phyloP scores from a whole-genome alignment of 1,140 invertebrate genomes.

The Caenorhabditis tropicalis region DNA sequence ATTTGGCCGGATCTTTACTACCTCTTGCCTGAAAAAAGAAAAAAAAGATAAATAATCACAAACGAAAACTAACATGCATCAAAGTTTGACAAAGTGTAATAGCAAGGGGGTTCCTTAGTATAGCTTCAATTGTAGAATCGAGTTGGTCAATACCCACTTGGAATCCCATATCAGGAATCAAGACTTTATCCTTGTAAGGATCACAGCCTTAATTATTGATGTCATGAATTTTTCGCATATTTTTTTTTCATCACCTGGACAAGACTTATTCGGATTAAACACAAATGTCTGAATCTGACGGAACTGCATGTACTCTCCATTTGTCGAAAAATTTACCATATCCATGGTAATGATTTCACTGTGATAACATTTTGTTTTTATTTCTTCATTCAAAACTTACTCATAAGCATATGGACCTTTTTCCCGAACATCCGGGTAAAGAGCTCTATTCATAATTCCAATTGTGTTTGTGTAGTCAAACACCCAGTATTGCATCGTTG shows the following conservation, averaged over 20 bases:
- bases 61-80: neutral
- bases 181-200: slow-evolving; percentile 49
- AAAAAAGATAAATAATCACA: no score
- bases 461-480: slow-evolving; percentile 55
- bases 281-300: slow-evolving; percentile 32
- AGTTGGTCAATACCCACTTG: slow-evolving; percentile 18
- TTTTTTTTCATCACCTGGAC: neutral
- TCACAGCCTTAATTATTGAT: slow-evolving; percentile 12
- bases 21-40: neutral
- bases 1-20: no score
- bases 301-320: slow-evolving; percentile 49
- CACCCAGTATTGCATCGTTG: slow-evolving; percentile 47
- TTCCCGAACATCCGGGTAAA: slow-evolving; percentile 51
- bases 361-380: neutral
- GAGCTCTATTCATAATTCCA: slow-evolving; percentile 53
- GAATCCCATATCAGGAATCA: slow-evolving; percentile 51
- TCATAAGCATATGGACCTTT: slow-evolving; percentile 57
- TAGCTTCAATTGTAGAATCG: neutral
- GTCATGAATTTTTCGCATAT: neutral
- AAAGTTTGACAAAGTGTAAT: neutral
- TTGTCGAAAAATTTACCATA: neutral
- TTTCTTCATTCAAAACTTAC: neutral
- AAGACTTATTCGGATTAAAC: slow-evolving; percentile 47
- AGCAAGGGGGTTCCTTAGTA: neutral
- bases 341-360: slow-evolving; percentile 49